phyloP scores from a whole-genome alignment of 2,797 vertebrate species.

The Diplodus sargus region DNA sequence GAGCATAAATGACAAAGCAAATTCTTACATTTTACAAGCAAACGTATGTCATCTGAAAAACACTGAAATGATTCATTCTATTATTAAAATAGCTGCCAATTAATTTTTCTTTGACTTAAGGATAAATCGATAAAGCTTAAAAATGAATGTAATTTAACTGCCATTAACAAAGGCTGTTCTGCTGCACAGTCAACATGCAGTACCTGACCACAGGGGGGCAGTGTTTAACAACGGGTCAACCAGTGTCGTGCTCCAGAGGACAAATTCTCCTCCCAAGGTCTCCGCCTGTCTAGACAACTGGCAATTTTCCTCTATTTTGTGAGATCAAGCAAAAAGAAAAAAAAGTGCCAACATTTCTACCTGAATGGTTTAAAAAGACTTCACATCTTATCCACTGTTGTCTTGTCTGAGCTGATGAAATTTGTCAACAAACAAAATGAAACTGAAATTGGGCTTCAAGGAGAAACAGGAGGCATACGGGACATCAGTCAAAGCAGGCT shows the following conservation, averaged over 20 bases:
- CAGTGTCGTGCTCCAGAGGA: constrained; percentile 36
- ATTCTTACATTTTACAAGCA: too few species aligned
- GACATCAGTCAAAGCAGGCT: constrained; percentile 58
- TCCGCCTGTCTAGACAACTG: constrained; percentile 67
- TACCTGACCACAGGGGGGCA: constrained; percentile 66
- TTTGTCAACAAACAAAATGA: constrained; percentile 66
- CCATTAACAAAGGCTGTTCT: background rate
- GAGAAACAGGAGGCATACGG: constrained; percentile 44
- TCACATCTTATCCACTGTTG: constrained; percentile 30
- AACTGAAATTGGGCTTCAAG: constrained; percentile 60
- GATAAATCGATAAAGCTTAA: too few species aligned
- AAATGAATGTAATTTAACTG: too few species aligned
- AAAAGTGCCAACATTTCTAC: constrained; percentile 34
- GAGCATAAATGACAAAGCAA: too few species aligned
- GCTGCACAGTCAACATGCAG: background rate
- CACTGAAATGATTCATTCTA: too few species aligned
- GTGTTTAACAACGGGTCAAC: constrained; percentile 54
- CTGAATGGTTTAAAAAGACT: constrained; percentile 41
- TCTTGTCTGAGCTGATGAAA: constrained; percentile 57
- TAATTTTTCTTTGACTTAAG: too few species aligned
- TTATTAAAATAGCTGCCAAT: too few species aligned
- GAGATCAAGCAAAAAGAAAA: constrained; percentile 9
- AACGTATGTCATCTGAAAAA: too few species aligned
- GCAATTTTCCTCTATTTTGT: constrained; percentile 61
- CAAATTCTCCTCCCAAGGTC: constrained; percentile 59